Percentiles rank a stretch among this genome's conserved stretches.
These are phyloP conservation scores for Tauraco hartlaubi DNA, from an alignment of 2,797 vertebrate genomes.

Conservation along the genomic window DNA sequence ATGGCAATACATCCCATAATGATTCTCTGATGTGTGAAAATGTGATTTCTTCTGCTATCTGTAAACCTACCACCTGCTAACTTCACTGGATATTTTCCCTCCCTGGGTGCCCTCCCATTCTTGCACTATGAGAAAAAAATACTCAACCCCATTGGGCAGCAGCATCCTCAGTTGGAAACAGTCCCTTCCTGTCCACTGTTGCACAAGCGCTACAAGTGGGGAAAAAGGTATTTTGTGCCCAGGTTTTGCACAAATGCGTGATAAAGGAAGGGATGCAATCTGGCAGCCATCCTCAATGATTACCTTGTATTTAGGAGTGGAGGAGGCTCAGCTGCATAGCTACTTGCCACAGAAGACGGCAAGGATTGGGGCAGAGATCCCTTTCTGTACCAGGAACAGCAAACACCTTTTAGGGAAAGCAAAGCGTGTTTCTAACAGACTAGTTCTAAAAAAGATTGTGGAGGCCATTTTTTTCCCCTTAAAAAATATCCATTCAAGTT, in stretches of 20 bases:
- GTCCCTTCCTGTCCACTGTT: not conserved
- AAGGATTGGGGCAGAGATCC: not conserved
- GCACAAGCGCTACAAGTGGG: not conserved
- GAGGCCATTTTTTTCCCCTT: conserved; percentile 9
- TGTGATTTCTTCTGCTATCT: not conserved
- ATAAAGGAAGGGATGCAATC: not conserved
- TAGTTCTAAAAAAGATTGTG: not conserved
- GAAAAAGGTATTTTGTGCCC: not conserved
- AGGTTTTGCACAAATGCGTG: not conserved
- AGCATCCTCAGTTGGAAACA: not conserved
- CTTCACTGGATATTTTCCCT: not conserved
- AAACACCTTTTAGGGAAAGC: not conserved
- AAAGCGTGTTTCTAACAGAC: not conserved
- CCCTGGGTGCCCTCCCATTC: not conserved
- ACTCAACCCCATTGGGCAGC: not conserved
- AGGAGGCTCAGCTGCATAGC: not conserved
- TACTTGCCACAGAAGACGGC: not conserved
- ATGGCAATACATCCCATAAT: not conserved
- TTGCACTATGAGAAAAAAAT: not conserved
- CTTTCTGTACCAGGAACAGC: not conserved
- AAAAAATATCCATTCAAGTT: conserved; percentile 21
- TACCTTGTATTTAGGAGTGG: not conserved
- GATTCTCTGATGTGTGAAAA: not conserved
- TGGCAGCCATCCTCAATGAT: not conserved
- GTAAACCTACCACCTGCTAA: not conserved